Evolutionary conservation across 2,888 invertebrate genomes (phyloP).

Genomic region (Nomada lathburiana): DNA sequence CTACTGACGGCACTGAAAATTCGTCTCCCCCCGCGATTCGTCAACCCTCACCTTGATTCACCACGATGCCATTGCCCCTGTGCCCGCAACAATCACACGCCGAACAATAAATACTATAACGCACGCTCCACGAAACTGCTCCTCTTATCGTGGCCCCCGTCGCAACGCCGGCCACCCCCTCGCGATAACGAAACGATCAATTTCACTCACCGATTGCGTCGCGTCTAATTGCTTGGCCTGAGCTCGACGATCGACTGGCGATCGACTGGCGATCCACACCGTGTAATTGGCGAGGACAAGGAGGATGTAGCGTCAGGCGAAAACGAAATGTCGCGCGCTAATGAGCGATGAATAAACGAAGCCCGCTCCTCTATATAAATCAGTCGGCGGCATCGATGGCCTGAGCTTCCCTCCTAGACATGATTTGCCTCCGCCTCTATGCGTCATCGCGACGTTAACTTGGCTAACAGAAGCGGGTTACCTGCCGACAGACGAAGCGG

Average conservation of each 20-base stretch:
- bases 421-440: neutral
- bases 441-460: neutral
- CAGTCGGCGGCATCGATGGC: neutral
- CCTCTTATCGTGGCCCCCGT: too few relatives aligned
- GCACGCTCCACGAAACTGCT: neutral
- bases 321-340: constrained; percentile 40
- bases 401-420: constrained; percentile 40
- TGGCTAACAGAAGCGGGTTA: neutral
- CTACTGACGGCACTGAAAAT: too few relatives aligned
- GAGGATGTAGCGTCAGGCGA: constrained; percentile 7
- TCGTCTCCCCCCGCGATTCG: too few relatives aligned
- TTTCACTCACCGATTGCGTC: constrained; percentile 21
- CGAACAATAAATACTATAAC: too few relatives aligned
- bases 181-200: neutral
- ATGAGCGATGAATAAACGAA: constrained; percentile 39
- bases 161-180: too few relatives aligned
- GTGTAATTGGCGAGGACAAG: neutral
- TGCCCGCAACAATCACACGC: too few relatives aligned
- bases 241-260: neutral
- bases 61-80: too few relatives aligned
- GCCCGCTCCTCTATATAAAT: constrained; percentile 48
- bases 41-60: too few relatives aligned
- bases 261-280: neutral
- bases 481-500: neutral
- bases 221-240: too few relatives aligned